Base-by-base conservation (phyloP, 2,888 invertebrate species). In the Fragum sueziense region DNA sequence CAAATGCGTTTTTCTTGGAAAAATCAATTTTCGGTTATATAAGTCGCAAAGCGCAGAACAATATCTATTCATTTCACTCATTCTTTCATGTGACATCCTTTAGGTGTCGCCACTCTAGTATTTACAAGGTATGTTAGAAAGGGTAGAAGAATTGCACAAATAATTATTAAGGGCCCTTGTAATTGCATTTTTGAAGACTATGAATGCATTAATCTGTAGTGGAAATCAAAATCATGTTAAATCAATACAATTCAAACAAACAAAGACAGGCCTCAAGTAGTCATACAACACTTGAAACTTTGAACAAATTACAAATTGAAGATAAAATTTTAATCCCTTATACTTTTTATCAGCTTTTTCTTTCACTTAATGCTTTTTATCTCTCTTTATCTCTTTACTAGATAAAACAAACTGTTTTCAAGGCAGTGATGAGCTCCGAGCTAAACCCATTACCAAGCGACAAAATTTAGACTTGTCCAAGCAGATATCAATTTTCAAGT, bases 181-280 rank as follows among this genome's bases (percentile, higher is more conserved):
- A 47, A 47, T 14, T 47, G 47, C 47, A 47, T 47, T 47, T 47
- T 47, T 47, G 47, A 47, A 47, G 47, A n/a, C 47, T 47, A 47
- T 57, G 25, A 27, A 57, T 57, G 57, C 57, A 76, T 80, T 61
- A 25, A 61, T 61, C 61, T 61, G 20, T 20, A 61, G n/a, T 61
- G 61, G 20, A 33, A 33, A 61, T 61, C 31, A 33, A 27, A 33
- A 33, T 31, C 33, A 61, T 25, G 61, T 61, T 61, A 27, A 61
- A 61, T 61, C n/a, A 61, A 20, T 61, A 17, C 33, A 61, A 61
- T 61, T 61, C 33, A 61, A 61, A 61, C 33, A 20, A 61, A 61
- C n/a, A 61, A 61, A 61, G n/a, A 61, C 11, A 29, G 33, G 14
- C 33, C 20, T 61, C 11, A 61, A 61, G 33, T 61, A 27, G 29